These are phyloP conservation scores for Xenopus laevis DNA, from an alignment of 2,113 vertebrate species.

Conservation along the genomic window DNA sequence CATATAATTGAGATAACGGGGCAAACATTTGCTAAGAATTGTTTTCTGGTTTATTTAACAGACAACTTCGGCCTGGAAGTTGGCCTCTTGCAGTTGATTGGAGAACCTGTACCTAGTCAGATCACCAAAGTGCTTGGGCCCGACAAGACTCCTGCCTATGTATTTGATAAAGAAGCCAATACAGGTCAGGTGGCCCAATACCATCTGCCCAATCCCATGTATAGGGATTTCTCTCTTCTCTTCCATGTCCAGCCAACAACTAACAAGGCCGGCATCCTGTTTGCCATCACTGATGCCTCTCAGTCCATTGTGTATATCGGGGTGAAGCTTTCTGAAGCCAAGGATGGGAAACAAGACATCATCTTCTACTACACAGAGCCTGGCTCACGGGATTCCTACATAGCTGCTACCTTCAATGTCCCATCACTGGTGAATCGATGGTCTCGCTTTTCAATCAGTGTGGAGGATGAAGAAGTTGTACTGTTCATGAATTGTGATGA, in stretches of 20 bases:
- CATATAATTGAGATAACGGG: too few relatives aligned
- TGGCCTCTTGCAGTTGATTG: slow-evolving; percentile 80
- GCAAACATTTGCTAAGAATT: neutral
- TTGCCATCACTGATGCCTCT: slow-evolving; percentile 76
- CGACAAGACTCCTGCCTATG: slow-evolving; percentile 66
- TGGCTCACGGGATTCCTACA: slow-evolving; percentile 59
- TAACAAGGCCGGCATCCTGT: slow-evolving; percentile 67
- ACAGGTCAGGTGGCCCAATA: slow-evolving; percentile 77
- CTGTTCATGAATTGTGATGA: slow-evolving; percentile 83
- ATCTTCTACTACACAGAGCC: slow-evolving; percentile 85
- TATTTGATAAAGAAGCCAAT: slow-evolving; percentile 72
- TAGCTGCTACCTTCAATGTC: slow-evolving; percentile 77
- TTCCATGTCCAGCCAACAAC: slow-evolving; percentile 79
- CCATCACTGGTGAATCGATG: slow-evolving; percentile 72
- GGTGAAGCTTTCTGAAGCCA: slow-evolving; percentile 74
- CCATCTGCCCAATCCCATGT: slow-evolving; percentile 79
- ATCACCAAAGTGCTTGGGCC: slow-evolving; percentile 67
- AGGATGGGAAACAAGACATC: slow-evolving; percentile 64
- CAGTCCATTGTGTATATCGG: slow-evolving; percentile 80
- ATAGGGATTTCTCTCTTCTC: slow-evolving; percentile 81
- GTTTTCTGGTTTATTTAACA: slow-evolving; percentile 55
- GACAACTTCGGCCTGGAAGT: slow-evolving; percentile 64
- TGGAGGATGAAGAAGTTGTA: slow-evolving; percentile 68
- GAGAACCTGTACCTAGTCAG: slow-evolving; percentile 74
- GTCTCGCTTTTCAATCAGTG: slow-evolving; percentile 79